Evolutionary conservation across 1,140 invertebrate genomes (phyloP), one percentile per base, ranked within the genome.

Genomic region (Drosophila willistoni): DNA sequence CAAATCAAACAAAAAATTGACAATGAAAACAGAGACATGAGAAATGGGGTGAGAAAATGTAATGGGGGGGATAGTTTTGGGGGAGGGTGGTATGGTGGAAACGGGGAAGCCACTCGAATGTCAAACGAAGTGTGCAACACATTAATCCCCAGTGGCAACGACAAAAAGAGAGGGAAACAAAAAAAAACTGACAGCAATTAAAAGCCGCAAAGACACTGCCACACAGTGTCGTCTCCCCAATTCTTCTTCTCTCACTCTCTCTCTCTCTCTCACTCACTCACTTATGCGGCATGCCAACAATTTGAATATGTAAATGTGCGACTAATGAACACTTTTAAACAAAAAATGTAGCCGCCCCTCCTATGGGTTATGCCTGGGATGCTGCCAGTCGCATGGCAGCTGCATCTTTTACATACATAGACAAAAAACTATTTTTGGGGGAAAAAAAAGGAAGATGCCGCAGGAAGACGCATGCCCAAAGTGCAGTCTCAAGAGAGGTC

Each of bases 281-380:
- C 25, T 25, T 25, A 25, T 25, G 25, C 62, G 68, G 76, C 80
- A 72, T 68, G 73, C 81, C 67, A 65, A 90, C 84, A 89, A 89
- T 89, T 89, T 81, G 81, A 78, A 90, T 90, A 90, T 90, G 85
- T 90, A 90, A 90, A 90, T 89, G 85, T 90, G 85, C 85, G 85
- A 90, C 85, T 90, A 90, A 90, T 90, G 85, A 90, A 90, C 86
- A 90, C 85, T 90, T 90, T 90, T 77, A 81, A 59, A 51, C 17
- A 51, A 59, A 84, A 77, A 84, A 77, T 86, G 84, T 80, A 68
- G 68, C 80, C 70, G 55, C 81, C 63, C 66, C 81, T 65, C 17
- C 44, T 12, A 9, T 36, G 41, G 33, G 47, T 39, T 59, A 33
- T 22, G 34, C 42, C 42, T 29, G 73, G 73, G 76, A 73, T 81